phyloP scores from a whole-genome alignment of 2,888 invertebrate species.

The Scaeva pyrastri region DNA sequence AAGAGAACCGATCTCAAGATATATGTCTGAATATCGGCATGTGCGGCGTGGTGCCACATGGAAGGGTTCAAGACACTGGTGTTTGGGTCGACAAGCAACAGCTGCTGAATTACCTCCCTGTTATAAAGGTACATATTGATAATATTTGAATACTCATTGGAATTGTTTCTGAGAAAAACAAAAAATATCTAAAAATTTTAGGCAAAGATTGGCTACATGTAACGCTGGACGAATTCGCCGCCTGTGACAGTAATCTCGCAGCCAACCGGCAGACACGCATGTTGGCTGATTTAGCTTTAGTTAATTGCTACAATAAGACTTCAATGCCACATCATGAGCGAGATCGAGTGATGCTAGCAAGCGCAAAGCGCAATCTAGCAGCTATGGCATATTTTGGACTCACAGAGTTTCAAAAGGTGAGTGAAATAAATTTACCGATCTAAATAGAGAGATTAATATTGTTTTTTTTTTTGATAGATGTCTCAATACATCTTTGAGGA shows the following conservation, averaged over 20 bases:
- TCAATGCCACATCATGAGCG: slow-evolving; percentile 90
- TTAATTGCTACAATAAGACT: slow-evolving; percentile 97
- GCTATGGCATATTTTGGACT: slow-evolving; percentile 99
- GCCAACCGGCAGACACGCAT: slow-evolving; percentile 98
- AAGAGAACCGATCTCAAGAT: slow-evolving; percentile 95
- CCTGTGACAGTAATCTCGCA: slow-evolving; percentile 96
- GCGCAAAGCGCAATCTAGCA: slow-evolving; percentile 97
- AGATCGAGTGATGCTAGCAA: slow-evolving; percentile 94
- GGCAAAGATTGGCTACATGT: slow-evolving; percentile 95
- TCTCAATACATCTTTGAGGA: slow-evolving; percentile 97
- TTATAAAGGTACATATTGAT: slow-evolving; percentile 84
- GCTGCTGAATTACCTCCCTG: slow-evolving; percentile 93
- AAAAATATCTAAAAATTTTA: slow-evolving; percentile 4
- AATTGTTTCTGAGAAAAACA: background rate
- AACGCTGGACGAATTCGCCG: slow-evolving; percentile 94
- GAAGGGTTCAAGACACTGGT: slow-evolving; percentile 92
- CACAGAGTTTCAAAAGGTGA: slow-evolving; percentile 94
- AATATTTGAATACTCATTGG: background rate
- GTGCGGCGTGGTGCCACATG: slow-evolving; percentile 98
- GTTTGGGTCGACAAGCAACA: slow-evolving; percentile 90
- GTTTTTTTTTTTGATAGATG: slow-evolving; percentile 84
- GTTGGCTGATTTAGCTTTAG: slow-evolving; percentile 97
- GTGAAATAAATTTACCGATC: background rate
- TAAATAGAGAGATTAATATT: too few relatives aligned
- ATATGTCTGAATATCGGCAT: slow-evolving; percentile 98